These are phyloP conservation scores for Tenthredo notha DNA, from an alignment of 2,888 invertebrate genomes.

Conservation along the genomic window DNA sequence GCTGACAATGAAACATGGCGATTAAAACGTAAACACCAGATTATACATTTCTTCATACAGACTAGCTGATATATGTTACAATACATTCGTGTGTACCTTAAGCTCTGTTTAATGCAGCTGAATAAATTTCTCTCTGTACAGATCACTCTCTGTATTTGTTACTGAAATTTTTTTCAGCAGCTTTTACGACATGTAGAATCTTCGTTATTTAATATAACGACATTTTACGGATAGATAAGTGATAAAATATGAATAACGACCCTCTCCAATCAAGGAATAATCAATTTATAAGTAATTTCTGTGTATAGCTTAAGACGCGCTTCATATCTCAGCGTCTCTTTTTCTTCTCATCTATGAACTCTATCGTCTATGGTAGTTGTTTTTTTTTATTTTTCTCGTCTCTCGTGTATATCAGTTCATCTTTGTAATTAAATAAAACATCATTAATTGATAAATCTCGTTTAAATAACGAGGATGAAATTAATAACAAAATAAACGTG, in stretches of 20 bases:
- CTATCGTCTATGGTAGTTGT: background rate
- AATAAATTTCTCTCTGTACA: background rate
- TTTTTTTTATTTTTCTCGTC: background rate
- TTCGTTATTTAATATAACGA: background rate
- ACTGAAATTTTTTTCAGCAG: background rate
- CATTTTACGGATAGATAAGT: background rate
- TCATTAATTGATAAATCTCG: background rate
- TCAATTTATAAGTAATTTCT: slow-evolving; percentile 18
- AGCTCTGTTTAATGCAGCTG: background rate
- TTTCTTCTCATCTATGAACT: background rate
- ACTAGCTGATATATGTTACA: background rate
- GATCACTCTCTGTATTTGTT: background rate
- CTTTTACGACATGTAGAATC: background rate
- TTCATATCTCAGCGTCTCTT: background rate
- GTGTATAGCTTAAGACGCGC: background rate
- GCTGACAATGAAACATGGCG: background rate
- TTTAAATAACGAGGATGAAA: background rate
- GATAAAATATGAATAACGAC: background rate
- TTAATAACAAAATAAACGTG: background rate
- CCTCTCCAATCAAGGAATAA: background rate
- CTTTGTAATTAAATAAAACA: background rate
- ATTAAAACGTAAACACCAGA: background rate
- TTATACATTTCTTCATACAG: background rate
- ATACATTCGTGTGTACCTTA: background rate
- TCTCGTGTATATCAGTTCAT: background rate